Evolutionary conservation across 2,797 vertebrate species (phyloP), one percentile per base, ranked within the genome.

Genomic region (Notoglanidium macrostoma): DNA sequence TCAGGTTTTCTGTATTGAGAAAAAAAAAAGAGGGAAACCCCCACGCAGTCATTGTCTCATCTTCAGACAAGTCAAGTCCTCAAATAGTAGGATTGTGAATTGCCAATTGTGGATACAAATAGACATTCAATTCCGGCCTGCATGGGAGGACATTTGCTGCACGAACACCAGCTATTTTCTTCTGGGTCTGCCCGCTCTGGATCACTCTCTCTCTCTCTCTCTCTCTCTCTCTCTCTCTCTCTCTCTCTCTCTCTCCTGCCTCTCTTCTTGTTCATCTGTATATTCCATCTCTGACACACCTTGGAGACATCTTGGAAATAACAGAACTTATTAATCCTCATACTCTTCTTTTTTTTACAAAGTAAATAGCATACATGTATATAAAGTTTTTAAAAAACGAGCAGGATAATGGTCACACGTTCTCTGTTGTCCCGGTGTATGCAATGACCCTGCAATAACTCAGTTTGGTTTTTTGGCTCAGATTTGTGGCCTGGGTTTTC

Each of bases 21-120:
- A 79, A 59, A 79, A 57, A 32, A 79, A 79, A 23, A 7, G 44
- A 54, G 2, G 74, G 8, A 59, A 79, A 57, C 54, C 54, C 70
- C 32, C 9, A 57, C 5, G 32, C 29, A 79, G 32, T 59, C 77
- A 57, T 17, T 57, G 17, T 32, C 29, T 57, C 51, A 78, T 78
- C 54, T 57, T 78, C 76, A 29, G n/a, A 78, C 14, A n/a, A 12
- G 4, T 57, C 76, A 78, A 59, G 19, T 59, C 77, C 19, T 79
- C 77, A 79, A 77, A 57, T 40, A 79, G 54, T 12, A 59, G 32
- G 29, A 40, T 10, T 79, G 74, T 77, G 54, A 79, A 79, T 57
- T 79, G 54, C 8, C 77, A 79, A n/a, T 57, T 79, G 51, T 78
- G 10, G 82, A 81, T 74, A 81, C 51, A 72, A 67, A 85, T 55